Base-by-base conservation (phyloP, 2,797 vertebrate genomes). In the Clarias laeviceps region DNA sequence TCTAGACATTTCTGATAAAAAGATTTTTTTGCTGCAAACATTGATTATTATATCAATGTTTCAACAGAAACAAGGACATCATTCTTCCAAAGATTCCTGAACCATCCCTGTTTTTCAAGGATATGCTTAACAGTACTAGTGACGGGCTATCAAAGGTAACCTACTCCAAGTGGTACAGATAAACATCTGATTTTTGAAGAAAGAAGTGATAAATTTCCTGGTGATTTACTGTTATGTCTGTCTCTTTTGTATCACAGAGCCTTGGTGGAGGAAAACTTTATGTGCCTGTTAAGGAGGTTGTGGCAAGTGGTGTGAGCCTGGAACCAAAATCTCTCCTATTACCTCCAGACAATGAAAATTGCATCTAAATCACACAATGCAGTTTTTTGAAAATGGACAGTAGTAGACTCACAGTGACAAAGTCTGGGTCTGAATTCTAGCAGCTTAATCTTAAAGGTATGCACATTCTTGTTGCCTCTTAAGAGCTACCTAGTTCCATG, bases 81-180 rank as follows among this genome's bases (percentile, higher is more conserved):
- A 32, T 94, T 61, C 88, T 92, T 37, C 91, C 90, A 24, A 88
- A 84, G 84, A 37, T 94, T 4, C 92, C 92, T 65, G 0, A 84
- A 40, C 93, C 93, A 32, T 50, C 66, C 1, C 66, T 93, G 76
- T 22, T 91, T 29, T 29, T 94, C 78, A 90, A 66, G 4, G 89
- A 89, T 6, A 86, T 93, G 83, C 77, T 66, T 4, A 62, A 93
- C 70, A 92, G 90, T 88, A 91, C 91, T 34, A 91, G 89, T 0
- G 89, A 90, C 88, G 92, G 93, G 64, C 87, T 62, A 15, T 1
- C 29, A 34, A 82, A 82, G 80, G 80, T 82, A 82, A 82, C 5
- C 32, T 37, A 3, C 8, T 62, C 9, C 34, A 61, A 57, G 70
- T 27, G 24, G 37, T 17, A 45, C 79, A 34, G 29, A 29, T 59